Conservation (phyloP, 1,140 invertebrate species). For the Oncopeltus fasciatus region DNA sequence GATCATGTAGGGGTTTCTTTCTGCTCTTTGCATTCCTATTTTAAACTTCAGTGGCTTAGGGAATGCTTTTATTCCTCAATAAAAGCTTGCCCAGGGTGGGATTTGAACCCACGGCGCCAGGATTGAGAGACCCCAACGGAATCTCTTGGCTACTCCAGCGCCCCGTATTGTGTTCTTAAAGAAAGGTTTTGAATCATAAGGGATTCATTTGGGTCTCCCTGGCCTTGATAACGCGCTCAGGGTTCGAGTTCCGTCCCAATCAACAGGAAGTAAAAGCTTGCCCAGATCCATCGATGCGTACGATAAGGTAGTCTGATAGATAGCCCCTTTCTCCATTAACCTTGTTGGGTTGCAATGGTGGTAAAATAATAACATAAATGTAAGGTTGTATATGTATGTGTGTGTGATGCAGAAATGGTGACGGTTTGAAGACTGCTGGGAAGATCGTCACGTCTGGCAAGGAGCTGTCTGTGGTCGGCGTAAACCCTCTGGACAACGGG, state of each 20-base stretch:
- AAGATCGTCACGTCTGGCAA: slow-evolving; percentile 10
- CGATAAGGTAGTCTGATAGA: background rate
- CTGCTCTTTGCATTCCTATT: too few relatives aligned
- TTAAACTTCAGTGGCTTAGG: too few relatives aligned
- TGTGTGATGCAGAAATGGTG: slow-evolving; percentile 11
- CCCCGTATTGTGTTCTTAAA: too few relatives aligned
- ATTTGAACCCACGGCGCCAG: too few relatives aligned
- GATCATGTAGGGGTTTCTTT: too few relatives aligned
- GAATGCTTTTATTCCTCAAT: too few relatives aligned
- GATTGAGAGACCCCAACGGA: too few relatives aligned
- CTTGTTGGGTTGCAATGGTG: too few relatives aligned
- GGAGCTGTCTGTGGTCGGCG: slow-evolving; percentile 25
- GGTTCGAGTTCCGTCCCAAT: background rate
- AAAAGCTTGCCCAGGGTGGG: too few relatives aligned
- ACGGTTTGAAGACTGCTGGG: slow-evolving; percentile 16
- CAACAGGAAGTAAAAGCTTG: background rate
- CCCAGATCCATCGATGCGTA: too few relatives aligned
- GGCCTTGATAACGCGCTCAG: background rate
- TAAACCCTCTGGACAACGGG: slow-evolving; percentile 48
- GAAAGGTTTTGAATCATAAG: background rate
- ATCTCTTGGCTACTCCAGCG: too few relatives aligned
- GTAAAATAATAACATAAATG: background rate
- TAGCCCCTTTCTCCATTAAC: background rate
- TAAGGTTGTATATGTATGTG: background rate
- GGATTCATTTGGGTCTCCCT: background rate